Evolutionary conservation across 2,888 invertebrate species (phyloP).

Genomic region (Phytoseiulus persimilis): DNA sequence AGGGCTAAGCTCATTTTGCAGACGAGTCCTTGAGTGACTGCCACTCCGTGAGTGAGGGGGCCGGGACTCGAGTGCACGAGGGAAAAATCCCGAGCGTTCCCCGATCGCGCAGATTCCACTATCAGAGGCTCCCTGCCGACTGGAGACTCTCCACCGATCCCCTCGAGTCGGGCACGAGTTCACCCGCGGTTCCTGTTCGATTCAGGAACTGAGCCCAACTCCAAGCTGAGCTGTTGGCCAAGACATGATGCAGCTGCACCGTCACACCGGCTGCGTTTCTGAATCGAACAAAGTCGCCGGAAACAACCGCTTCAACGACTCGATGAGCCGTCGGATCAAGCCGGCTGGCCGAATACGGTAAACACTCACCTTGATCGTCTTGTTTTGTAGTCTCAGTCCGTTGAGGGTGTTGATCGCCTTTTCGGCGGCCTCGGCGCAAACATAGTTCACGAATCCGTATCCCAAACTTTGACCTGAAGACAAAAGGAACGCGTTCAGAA

Average conservation of each 20-base stretch:
- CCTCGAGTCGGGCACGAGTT: no score
- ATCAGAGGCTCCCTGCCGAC: no score
- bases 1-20: not conserved
- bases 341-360: not conserved
- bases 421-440: conserved; percentile 91
- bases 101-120: no score
- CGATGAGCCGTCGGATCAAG: not conserved
- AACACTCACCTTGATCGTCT: conserved; percentile 78
- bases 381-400: conserved; percentile 94
- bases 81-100: no score
- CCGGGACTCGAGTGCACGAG: not conserved
- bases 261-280: no score
- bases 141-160: no score
- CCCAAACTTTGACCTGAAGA: conserved; percentile 86
- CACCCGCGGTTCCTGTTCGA: no score
- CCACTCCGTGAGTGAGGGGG: not conserved
- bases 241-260: no score
- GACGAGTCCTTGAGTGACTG: not conserved
- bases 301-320: not conserved
- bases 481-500: not conserved
- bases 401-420: conserved; percentile 97
- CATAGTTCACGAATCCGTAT: conserved; percentile 99
- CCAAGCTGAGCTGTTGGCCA: no score
- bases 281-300: no score
- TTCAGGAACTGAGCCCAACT: no score